Conservation (phyloP, 2,113 vertebrate species). For the Prunella himalayana region DNA sequence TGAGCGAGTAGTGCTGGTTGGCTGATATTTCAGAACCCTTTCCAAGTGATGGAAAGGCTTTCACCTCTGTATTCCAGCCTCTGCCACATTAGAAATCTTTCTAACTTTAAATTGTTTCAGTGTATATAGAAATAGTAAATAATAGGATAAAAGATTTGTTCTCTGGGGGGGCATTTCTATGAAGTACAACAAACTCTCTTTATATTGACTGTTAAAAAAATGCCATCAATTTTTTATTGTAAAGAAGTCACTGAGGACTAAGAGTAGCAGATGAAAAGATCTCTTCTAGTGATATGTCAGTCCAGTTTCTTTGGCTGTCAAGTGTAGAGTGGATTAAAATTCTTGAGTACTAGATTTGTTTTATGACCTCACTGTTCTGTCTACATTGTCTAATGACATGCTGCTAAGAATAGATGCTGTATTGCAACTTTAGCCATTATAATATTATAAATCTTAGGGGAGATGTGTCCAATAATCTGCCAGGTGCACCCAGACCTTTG, state of each 20-base stretch:
- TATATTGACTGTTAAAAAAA: slow-evolving; percentile 49
- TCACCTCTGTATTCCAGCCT: slow-evolving; percentile 12
- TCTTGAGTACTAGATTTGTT: not conserved
- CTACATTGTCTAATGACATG: not conserved
- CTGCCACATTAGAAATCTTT: slow-evolving; percentile 19
- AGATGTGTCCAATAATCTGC: not conserved
- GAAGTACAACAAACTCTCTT: slow-evolving; percentile 47
- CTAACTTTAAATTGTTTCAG: slow-evolving; percentile 28
- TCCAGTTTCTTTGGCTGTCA: not conserved
- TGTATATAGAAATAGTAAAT: slow-evolving; percentile 55
- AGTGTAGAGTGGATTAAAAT: not conserved
- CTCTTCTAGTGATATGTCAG: slow-evolving; percentile 24
- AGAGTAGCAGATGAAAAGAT: slow-evolving; percentile 31
- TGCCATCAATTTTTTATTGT: slow-evolving; percentile 42
- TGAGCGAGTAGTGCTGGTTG: not conserved
- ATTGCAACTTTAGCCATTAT: not conserved
- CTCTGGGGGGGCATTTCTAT: slow-evolving; percentile 28
- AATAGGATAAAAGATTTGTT: slow-evolving; percentile 53
- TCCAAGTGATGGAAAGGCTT: slow-evolving; percentile 38
- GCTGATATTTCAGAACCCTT: not conserved
- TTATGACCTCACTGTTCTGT: not conserved
- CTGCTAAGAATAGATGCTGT: not conserved
- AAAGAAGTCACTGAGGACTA: slow-evolving; percentile 42
- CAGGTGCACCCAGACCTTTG: not conserved
- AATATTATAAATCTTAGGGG: not conserved